phyloP scores from a whole-genome alignment of 2,888 invertebrate genomes.

The Hipparchia semele region DNA sequence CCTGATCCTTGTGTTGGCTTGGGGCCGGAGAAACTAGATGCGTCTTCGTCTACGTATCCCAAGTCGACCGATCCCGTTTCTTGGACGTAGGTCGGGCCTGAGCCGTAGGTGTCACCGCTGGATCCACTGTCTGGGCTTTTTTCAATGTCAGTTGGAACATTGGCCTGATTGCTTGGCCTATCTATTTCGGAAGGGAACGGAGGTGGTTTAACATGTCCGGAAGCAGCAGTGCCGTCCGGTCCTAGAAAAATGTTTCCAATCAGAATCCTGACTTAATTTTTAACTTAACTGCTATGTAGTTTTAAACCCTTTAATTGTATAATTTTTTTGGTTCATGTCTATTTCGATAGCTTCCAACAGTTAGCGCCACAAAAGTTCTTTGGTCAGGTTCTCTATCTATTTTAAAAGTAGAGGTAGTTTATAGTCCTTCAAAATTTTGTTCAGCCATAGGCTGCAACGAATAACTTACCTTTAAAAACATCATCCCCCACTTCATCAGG shows the following conservation, averaged over 20 bases:
- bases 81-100: slow-evolving; percentile 41
- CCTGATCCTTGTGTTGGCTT: slow-evolving; percentile 76
- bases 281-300: background rate
- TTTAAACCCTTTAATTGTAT: background rate
- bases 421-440: background rate
- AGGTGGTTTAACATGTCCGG: slow-evolving; percentile 81
- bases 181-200: slow-evolving; percentile 70
- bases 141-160: slow-evolving; percentile 28
- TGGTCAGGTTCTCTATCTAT: no score
- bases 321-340: no score
- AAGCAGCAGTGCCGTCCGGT: slow-evolving; percentile 82
- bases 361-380: no score
- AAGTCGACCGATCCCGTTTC: slow-evolving; percentile 51
- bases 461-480: slow-evolving; percentile 68
- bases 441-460: background rate
- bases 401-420: no score
- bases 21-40: slow-evolving; percentile 54
- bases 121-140: slow-evolving; percentile 39
- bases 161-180: slow-evolving; percentile 46
- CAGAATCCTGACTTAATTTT: background rate
- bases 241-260: slow-evolving; percentile 50
- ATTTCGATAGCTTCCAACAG: no score
- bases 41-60: slow-evolving; percentile 65
- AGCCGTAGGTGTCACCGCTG: slow-evolving; percentile 44
- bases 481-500: slow-evolving; percentile 63